These are phyloP conservation scores for Crotalus tigris DNA, from an alignment of 2,113 vertebrate species.

Conservation along the genomic window DNA sequence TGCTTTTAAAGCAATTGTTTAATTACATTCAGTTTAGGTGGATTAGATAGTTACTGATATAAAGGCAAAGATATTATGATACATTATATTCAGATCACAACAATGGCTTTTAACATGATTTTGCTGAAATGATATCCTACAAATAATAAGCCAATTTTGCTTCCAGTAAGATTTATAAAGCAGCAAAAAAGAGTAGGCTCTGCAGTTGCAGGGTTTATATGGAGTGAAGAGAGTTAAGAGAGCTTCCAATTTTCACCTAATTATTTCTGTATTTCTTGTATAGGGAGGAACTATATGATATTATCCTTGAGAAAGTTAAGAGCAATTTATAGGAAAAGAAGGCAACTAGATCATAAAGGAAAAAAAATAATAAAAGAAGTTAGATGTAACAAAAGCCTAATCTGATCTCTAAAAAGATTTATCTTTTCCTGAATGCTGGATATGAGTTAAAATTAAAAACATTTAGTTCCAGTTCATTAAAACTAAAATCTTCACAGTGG, in stretches of 20 bases:
- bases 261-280: neutral
- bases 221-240: neutral
- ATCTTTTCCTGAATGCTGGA: neutral
- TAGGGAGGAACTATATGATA: neutral
- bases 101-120: neutral
- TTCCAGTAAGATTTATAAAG: neutral
- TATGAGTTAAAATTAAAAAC: neutral
- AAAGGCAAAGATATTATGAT: neutral
- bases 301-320: neutral
- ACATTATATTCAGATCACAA: neutral
- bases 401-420: neutral
- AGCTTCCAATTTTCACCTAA: neutral
- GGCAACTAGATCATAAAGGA: neutral
- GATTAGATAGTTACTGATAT: neutral
- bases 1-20: neutral
- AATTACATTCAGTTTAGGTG: neutral
- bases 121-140: neutral
- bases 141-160: neutral
- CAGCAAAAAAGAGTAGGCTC: no score
- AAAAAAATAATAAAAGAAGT: neutral
- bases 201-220: neutral
- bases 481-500: neutral
- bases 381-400: neutral
- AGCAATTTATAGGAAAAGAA: neutral
- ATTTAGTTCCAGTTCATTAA: neutral